phyloP scores from a whole-genome alignment of 2,797 vertebrate species.

The Oreochromis grahami region DNA sequence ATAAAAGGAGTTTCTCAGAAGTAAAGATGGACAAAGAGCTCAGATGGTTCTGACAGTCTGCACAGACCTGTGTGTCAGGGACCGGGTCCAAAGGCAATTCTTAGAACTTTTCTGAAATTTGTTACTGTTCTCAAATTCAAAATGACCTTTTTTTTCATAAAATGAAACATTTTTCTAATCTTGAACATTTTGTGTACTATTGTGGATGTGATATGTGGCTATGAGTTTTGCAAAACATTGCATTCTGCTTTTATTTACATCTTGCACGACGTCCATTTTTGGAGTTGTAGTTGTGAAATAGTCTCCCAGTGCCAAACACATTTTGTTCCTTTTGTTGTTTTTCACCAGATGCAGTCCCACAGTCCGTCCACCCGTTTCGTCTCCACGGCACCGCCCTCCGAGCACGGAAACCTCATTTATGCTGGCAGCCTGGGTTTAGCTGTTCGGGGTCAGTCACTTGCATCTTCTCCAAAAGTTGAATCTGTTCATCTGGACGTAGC shows the following conservation, averaged over 20 bases:
- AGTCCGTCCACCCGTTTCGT: background rate
- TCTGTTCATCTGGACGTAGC: no score
- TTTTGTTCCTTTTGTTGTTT: background rate
- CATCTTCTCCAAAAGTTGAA: no score
- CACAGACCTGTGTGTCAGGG: background rate
- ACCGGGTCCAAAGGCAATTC: fast-evolving
- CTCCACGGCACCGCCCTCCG: background rate
- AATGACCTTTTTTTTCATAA: background rate
- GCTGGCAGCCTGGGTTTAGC: conserved; percentile 55
- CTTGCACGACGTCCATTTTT: background rate
- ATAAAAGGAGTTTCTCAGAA: background rate
- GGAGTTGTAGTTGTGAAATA: background rate
- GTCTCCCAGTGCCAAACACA: background rate
- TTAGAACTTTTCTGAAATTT: background rate
- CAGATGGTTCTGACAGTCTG: background rate
- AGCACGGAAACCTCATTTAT: conserved; percentile 70
- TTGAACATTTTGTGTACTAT: background rate
- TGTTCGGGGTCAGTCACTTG: conserved; percentile 51
- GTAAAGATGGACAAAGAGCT: background rate
- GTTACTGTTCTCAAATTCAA: background rate
- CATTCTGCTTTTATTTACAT: background rate
- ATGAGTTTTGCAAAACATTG: background rate
- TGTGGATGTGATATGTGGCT: background rate
- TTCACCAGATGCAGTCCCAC: background rate
- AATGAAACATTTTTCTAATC: background rate